phyloP scores from a whole-genome alignment of 2,888 invertebrate species.

The Catocala sponsa region DNA sequence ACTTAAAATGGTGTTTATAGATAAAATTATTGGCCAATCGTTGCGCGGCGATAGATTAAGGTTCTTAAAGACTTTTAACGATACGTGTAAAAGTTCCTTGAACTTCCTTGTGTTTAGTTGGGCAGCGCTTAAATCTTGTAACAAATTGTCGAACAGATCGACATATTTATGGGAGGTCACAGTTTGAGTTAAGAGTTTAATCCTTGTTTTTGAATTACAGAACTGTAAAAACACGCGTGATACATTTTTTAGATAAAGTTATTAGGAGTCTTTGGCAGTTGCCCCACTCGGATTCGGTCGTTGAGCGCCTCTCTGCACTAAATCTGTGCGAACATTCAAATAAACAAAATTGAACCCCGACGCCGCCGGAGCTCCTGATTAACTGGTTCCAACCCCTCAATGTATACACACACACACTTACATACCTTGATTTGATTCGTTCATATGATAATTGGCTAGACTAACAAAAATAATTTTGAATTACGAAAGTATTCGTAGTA shows the following conservation, averaged over 20 bases:
- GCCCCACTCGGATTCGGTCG: constrained; percentile 54
- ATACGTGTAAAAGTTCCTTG: no score
- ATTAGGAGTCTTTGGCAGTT: constrained; percentile 29
- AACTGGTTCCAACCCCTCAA: constrained; percentile 51
- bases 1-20: no score
- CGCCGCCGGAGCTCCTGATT: constrained; percentile 55
- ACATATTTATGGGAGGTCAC: not conserved
- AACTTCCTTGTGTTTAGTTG: no score
- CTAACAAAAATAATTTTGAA: not conserved
- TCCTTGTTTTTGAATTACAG: constrained; percentile 12
- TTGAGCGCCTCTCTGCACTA: constrained; percentile 58
- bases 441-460: constrained; percentile 15
- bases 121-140: not conserved
- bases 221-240: constrained; percentile 1
- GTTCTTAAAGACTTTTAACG: no score
- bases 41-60: no score
- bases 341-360: constrained; percentile 65
- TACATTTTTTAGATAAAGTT: constrained; percentile 20
- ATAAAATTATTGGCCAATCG: no score
- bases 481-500: constrained; percentile 26
- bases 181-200: constrained; percentile 1
- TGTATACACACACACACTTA: constrained; percentile 16
- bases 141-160: not conserved
- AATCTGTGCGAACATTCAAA: constrained; percentile 62
- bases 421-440: constrained; percentile 25